Percentiles rank a stretch among this genome's conserved stretches.
phyloP scores from a whole-genome alignment of 2,888 invertebrate genomes.

The Monochamus alternatus region DNA sequence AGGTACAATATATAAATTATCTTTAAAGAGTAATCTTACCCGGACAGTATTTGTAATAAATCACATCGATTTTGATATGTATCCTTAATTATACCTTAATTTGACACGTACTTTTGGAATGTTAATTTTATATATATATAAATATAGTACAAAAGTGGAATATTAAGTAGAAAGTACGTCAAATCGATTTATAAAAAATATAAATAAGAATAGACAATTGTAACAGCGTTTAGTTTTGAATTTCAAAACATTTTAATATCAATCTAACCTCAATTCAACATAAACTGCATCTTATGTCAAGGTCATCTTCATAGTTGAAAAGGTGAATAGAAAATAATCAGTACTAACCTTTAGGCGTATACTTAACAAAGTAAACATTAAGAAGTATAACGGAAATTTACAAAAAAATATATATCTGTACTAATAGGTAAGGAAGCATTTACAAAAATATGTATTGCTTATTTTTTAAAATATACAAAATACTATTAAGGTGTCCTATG shows the following conservation, averaged over 20 bases:
- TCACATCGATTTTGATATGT: slow-evolving; percentile 60
- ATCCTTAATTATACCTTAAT: slow-evolving; percentile 26
- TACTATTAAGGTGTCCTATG: slow-evolving; percentile 20
- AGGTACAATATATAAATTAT: slow-evolving; percentile 46
- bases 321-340: neutral
- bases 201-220: neutral
- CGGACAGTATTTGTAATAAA: slow-evolving; percentile 41
- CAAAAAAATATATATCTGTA: slow-evolving; percentile 22
- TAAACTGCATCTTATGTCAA: neutral
- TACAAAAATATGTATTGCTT: slow-evolving; percentile 38
- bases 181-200: neutral
- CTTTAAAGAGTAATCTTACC: slow-evolving; percentile 36
- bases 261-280: no score
- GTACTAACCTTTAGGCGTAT: neutral
- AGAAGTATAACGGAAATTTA: slow-evolving; percentile 14
- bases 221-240: neutral
- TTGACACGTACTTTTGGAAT: slow-evolving; percentile 30
- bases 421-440: slow-evolving; percentile 34
- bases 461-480: slow-evolving; percentile 34
- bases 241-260: neutral
- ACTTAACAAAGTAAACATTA: neutral
- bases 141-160: neutral
- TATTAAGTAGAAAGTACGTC: neutral
- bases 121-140: neutral
- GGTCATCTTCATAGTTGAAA: neutral